phyloP scores from a whole-genome alignment of 2,888 invertebrate genomes.

The Smittia sp. region DNA sequence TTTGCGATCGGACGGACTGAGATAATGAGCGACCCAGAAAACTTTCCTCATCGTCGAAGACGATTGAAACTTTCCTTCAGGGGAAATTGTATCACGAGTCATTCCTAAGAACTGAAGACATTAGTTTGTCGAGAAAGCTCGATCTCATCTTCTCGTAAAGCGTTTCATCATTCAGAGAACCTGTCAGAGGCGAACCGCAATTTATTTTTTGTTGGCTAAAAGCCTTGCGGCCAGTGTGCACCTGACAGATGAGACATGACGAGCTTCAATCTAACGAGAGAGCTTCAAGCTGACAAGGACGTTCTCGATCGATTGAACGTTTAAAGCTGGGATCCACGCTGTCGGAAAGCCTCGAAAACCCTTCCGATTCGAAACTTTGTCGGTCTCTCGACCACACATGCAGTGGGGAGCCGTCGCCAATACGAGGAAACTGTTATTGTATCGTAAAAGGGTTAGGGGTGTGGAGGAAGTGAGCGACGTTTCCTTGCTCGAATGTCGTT shows the following conservation, averaged over 20 bases:
- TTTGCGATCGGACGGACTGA: conserved; percentile 26
- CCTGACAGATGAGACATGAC: too few relatives aligned
- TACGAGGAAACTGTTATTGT: not conserved
- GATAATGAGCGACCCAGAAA: conserved; percentile 17
- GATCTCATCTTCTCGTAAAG: not conserved
- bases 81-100: too few relatives aligned
- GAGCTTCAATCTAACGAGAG: too few relatives aligned
- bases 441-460: not conserved
- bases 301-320: too few relatives aligned
- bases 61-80: too few relatives aligned
- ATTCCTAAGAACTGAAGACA: too few relatives aligned
- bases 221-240: not conserved
- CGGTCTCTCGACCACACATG: not conserved
- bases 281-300: too few relatives aligned
- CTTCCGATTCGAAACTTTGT: not conserved
- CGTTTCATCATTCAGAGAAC: not conserved
- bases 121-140: too few relatives aligned
- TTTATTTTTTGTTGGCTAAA: conserved; percentile 7
- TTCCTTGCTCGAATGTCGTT: not conserved
- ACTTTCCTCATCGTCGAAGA: not conserved
- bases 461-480: not conserved
- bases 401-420: not conserved
- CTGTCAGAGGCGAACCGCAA: not conserved
- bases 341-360: not conserved
- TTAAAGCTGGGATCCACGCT: too few relatives aligned